Evolutionary conservation across 2,888 invertebrate species (phyloP), one percentile per base, ranked within the genome.

Genomic region (Amiota communis): DNA sequence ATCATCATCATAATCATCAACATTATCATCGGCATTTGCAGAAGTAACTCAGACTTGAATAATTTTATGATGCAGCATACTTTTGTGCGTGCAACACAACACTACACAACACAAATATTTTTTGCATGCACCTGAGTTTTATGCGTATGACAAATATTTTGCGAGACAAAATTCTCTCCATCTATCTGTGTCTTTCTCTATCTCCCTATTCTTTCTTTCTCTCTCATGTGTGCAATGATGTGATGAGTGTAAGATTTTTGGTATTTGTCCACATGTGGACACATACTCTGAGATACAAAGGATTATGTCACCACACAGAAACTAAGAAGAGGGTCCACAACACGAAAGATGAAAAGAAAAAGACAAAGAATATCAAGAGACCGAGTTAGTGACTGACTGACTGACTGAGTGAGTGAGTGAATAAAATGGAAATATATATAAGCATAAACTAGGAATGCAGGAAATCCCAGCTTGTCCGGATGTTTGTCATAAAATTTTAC

Each of bases 401-500:
- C 17, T 47, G 69, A 36, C n/a, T n/a, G n/a, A 63, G 49, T 23
- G 47, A 57, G 57, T 51, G 53, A 69, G 46, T 47, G 69, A 36
- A n/a, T 61, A 13, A 36, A 13, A 3, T 36, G 11, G 10, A 63
- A 23, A 23, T 23, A 23, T 12, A 51, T 51, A 51, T n/a, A 67
- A 67, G 61, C 74, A 74, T 72, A 72, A 70, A 20, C 17, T 65
- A 72, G 63, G 70, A 74, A 74, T 72, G 72, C 63, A 69, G 68
- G 69, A 69, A 74, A 72, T 71, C 69, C 69, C 64, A 69, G 74
- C 71, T 71, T 65, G 65, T 73, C 59, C 71, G 71, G 71, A 71
- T 71, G 71, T 73, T 75, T 70, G 75, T 73, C 71, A 72, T 74
- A 73, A 73, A 73, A 75, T 71, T 73, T 73, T 73, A 71, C 73